Percentiles rank a stretch among this genome's conserved stretches.
These are phyloP conservation scores for Trypoxylon attenuatum DNA, from an alignment of 2,888 invertebrate species.

Conservation along the genomic window DNA sequence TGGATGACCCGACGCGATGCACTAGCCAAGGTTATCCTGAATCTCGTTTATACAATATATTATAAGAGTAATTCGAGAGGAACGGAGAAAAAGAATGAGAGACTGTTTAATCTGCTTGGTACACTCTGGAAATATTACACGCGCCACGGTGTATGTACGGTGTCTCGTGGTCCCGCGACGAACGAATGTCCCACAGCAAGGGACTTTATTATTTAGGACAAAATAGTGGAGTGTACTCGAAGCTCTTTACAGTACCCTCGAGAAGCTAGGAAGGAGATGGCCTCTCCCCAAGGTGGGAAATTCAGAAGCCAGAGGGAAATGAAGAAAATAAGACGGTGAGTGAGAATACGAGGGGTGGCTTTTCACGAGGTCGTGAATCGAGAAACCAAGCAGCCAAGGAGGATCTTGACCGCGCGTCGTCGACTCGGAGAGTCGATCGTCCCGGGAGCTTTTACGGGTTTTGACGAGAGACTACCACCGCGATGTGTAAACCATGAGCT, in stretches of 20 bases:
- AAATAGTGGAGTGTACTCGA: conserved; percentile 35
- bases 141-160: neutral
- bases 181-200: neutral
- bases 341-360: conserved; percentile 40
- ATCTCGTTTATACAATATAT: neutral
- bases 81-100: no score
- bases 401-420: conserved; percentile 59
- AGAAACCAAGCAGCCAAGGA: conserved; percentile 38
- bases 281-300: neutral
- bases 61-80: neutral
- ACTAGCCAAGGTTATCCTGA: conserved; percentile 15
- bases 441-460: conserved; percentile 63
- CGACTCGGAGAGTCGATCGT: conserved; percentile 53
- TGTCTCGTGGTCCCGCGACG: neutral
- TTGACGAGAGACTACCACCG: conserved; percentile 60
- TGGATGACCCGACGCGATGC: conserved; percentile 19
- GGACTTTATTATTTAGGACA: conserved; percentile 51
- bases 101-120: neutral
- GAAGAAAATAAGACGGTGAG: conserved; percentile 37
- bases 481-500: conserved; percentile 70
- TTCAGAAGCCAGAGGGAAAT: neutral
- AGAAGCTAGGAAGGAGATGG: neutral
- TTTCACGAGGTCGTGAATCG: conserved; percentile 57
- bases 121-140: neutral
- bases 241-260: no score